phyloP scores from a whole-genome alignment of 2,888 invertebrate species.

The Troilus luridus region DNA sequence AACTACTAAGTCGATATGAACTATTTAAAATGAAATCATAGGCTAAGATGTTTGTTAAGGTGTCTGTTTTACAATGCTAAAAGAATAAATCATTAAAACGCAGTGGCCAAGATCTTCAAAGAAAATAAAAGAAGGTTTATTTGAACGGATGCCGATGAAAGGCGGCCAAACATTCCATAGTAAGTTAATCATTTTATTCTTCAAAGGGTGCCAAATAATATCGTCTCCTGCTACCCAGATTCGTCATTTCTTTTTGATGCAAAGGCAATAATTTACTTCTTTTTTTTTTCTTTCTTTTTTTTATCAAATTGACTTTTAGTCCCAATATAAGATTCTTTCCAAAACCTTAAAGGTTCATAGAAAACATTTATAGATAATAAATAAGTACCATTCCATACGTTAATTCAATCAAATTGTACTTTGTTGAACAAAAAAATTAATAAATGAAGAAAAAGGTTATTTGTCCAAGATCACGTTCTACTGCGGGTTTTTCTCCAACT shows the following conservation, averaged over 20 bases:
- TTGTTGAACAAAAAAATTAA: no score
- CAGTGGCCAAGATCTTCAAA: not conserved
- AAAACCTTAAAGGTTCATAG: no score
- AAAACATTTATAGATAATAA: no score
- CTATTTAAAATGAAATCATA: not conserved
- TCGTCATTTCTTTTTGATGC: conserved; percentile 8
- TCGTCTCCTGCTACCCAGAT: not conserved
- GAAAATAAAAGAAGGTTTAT: not conserved
- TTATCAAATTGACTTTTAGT: not conserved
- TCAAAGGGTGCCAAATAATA: conserved; percentile 30
- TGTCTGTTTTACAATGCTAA: not conserved
- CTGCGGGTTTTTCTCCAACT: no score
- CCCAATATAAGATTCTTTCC: not conserved
- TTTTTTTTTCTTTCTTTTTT: not conserved
- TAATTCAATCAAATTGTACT: no score
- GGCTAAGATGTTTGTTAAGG: no score
- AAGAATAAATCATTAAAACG: not conserved
- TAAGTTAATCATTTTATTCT: not conserved
- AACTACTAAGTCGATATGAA: no score
- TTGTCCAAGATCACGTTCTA: no score
- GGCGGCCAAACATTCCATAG: not conserved
- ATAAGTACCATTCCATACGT: no score
- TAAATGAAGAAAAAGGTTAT: no score
- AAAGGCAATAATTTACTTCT: not conserved
- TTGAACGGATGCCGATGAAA: not conserved